phyloP scores from a whole-genome alignment of 2,888 invertebrate genomes.

The Lasioglossum pauxillum region DNA sequence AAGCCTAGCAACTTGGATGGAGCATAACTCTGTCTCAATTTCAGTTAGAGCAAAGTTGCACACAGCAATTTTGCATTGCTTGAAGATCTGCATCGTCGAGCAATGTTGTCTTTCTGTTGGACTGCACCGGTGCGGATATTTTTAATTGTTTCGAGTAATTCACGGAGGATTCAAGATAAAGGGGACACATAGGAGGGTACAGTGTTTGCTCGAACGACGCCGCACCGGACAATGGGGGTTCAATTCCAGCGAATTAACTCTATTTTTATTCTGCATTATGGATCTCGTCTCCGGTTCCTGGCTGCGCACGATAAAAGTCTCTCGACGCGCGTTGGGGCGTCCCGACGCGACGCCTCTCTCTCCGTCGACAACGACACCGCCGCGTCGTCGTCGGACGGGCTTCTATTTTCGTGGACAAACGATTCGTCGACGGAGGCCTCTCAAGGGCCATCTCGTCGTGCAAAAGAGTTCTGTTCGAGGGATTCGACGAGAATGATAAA shows the following conservation, averaged over 20 bases:
- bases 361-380: neutral
- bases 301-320: neutral
- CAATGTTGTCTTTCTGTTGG: neutral
- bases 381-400: slow-evolving; percentile 34
- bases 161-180: neutral
- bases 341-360: neutral
- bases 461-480: slow-evolving; percentile 36
- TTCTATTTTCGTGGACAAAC: slow-evolving; percentile 67
- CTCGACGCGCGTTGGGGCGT: neutral
- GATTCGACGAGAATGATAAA: slow-evolving; percentile 13
- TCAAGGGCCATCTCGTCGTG: slow-evolving; percentile 49
- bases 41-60: no score
- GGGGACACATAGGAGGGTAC: neutral
- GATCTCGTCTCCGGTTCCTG: slow-evolving; percentile 2
- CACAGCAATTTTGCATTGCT: no score
- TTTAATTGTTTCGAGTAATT: neutral
- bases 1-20: no score
- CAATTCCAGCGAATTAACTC: neutral
- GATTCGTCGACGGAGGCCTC: slow-evolving; percentile 48
- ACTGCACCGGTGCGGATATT: neutral
- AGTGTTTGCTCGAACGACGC: neutral
- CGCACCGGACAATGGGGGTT: neutral
- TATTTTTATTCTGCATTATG: neutral
- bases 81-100: neutral
- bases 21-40: no score